Evolutionary conservation across 2,113 vertebrate species (phyloP).

Genomic region (Xyrauchen texanus): DNA sequence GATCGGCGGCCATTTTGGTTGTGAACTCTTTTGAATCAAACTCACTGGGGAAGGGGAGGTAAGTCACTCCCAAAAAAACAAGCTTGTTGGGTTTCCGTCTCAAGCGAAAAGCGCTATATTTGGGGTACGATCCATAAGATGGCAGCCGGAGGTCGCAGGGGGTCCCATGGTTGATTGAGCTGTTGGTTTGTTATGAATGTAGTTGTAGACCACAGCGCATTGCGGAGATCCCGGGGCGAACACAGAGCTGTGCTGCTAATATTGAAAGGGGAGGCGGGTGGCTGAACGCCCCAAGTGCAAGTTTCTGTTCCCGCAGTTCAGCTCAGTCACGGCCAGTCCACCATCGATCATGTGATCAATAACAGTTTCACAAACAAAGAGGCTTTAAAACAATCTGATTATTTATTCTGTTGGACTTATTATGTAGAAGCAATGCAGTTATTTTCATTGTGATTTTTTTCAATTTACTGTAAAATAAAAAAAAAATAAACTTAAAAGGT

Average conservation of each 20-base stretch:
- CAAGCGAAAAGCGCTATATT: slow-evolving; percentile 54
- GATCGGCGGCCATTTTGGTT: slow-evolving; percentile 82
- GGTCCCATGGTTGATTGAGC: slow-evolving; percentile 59
- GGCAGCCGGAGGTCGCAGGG: slow-evolving; percentile 56
- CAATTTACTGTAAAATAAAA: too few species aligned
- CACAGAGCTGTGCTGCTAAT: background rate
- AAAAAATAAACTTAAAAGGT: too few species aligned
- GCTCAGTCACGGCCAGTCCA: slow-evolving; percentile 13
- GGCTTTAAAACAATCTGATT: background rate
- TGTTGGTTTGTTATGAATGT: background rate
- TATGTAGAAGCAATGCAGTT: too few species aligned
- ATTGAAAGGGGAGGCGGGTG: slow-evolving; percentile 27
- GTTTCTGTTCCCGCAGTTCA: slow-evolving; percentile 37
- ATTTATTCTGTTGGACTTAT: too few species aligned
- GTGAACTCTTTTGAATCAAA: slow-evolving; percentile 77
- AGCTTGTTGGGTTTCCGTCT: slow-evolving; percentile 67
- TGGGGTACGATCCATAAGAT: slow-evolving; percentile 56
- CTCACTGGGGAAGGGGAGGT: slow-evolving; percentile 65
- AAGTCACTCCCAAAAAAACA: slow-evolving; percentile 66
- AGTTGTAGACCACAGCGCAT: background rate
- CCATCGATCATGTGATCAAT: slow-evolving; percentile 37
- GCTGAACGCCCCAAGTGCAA: slow-evolving; percentile 16
- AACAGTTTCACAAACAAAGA: background rate
- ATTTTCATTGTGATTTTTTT: too few species aligned
- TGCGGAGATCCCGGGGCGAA: slow-evolving; percentile 7